Evolutionary conservation across 2,888 invertebrate genomes (phyloP).

Genomic region (Tetranychus truncatus): DNA sequence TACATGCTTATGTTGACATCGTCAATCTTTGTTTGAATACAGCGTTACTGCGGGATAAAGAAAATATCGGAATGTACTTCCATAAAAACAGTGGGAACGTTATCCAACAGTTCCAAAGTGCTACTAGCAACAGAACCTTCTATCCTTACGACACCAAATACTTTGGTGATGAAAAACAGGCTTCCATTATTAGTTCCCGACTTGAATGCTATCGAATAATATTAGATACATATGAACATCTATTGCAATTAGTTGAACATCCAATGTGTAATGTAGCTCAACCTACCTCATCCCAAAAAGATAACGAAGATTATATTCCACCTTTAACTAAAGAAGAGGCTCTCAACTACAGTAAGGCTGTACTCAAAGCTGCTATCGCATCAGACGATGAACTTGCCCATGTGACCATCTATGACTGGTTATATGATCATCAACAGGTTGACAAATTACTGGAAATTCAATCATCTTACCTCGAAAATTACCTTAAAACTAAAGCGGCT

Average conservation of each 20-base stretch:
- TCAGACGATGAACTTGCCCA: conserved; percentile 68
- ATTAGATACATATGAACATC: conserved; percentile 42
- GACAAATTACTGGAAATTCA: conserved; percentile 38
- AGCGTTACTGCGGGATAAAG: conserved; percentile 69
- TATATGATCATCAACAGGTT: conserved; percentile 42
- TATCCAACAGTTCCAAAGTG: not conserved
- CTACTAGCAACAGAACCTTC: not conserved
- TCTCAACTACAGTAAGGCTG: conserved; percentile 33
- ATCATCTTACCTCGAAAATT: conserved; percentile 52
- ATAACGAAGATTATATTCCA: not conserved
- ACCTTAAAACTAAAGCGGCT: conserved; percentile 40
- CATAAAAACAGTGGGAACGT: conserved; percentile 60
- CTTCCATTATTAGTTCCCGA: conserved; percentile 46
- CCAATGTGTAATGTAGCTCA: conserved; percentile 8
- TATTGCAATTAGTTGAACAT: conserved; percentile 16
- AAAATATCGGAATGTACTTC: conserved; percentile 65
- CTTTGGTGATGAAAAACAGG: conserved; percentile 59
- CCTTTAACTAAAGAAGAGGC: conserved; percentile 27
- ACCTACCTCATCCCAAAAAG: not conserved
- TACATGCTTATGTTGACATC: conserved; percentile 64
- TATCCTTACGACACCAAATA: conserved; percentile 27
- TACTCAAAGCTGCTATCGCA: conserved; percentile 36
- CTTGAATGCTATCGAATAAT: conserved; percentile 76
- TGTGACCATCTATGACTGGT: conserved; percentile 79
- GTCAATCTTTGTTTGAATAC: conserved; percentile 68